Base-by-base conservation (phyloP, 2,113 vertebrate genomes). In the Serinus canaria region DNA sequence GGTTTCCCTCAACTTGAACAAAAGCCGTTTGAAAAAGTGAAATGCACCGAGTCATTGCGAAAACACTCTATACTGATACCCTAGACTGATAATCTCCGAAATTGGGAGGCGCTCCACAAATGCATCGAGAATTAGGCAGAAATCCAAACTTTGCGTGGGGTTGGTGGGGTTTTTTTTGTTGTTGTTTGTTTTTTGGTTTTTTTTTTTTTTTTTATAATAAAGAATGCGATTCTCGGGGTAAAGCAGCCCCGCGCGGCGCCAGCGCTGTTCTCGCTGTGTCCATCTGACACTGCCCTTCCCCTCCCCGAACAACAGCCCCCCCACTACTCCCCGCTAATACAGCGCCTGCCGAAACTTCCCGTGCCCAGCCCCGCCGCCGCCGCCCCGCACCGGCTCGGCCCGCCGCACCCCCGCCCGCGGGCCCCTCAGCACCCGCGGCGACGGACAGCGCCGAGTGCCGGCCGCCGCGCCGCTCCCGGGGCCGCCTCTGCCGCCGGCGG, bases 1-100 rank as follows among this genome's bases (percentile, higher is more conserved):
- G 90, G 90, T 96, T 96, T 94, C 95, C 97, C 97, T 95, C 96
- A 98, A 97, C 94, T 97, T 97, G 96, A 98, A 98, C 97, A 98
- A 98, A 98, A 98, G 97, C 97, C 96, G 82, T 95, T 96, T 77
- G 96, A 94, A 96, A 96, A 98, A 98, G 98, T 98, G 94, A 97
- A 93, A 95, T 21, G 47, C 79, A 94, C 67, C 52, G 30, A 67
- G 83, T 96, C 81, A 73, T 46, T 81, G 83, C 9, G 6, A 85
- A 95, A 69, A 52, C 64, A 73, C 47, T 83, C 70, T 49, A 19
- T 28, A 31, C 69, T 13, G 60, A 41, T 59, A 55, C 56, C 75
- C 77, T 37, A 55, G 67, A 78, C 70, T 10, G n/a, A n/a, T 39
- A 58, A 47, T 79, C 70, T 64, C 86, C 19, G 21, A 58, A 89